Conservation (phyloP, 64 coral and sea anemone species). For the Catalaphyllia jardinei region DNA sequence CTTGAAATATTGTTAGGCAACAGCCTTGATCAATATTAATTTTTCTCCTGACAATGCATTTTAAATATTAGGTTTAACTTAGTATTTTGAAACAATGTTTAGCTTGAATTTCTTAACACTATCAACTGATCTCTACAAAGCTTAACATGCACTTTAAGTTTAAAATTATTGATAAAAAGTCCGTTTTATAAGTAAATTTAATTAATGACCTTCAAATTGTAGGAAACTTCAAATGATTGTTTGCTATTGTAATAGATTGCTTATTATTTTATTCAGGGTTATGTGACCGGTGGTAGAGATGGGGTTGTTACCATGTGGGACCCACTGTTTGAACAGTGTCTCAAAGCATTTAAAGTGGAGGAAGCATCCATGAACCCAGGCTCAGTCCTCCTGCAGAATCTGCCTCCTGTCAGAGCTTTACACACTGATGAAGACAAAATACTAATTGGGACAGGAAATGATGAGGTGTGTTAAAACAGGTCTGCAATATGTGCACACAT, state of each 20-base stretch:
- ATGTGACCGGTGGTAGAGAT: constrained; percentile 94
- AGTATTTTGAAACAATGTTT: too few species aligned
- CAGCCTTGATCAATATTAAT: too few species aligned
- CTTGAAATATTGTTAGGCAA: too few species aligned
- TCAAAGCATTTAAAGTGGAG: constrained; percentile 96
- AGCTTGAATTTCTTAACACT: too few species aligned
- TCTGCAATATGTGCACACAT: background rate
- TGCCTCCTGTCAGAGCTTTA: constrained; percentile 90
- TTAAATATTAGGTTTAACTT: too few species aligned
- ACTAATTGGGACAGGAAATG: constrained; percentile 94
- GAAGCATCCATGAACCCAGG: constrained; percentile 85
- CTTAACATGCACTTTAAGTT: too few species aligned
- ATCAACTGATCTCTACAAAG: too few species aligned
- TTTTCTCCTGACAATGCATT: too few species aligned
- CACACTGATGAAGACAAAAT: constrained; percentile 95
- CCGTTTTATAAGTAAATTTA: too few species aligned
- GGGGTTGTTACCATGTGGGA: constrained; percentile 98
- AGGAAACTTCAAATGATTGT: too few species aligned
- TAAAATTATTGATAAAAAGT: too few species aligned
- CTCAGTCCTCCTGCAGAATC: constrained; percentile 85
- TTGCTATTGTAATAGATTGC: background rate
- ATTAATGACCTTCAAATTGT: too few species aligned
- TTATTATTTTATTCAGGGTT: constrained; percentile 56
- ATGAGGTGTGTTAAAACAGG: constrained; percentile 70
- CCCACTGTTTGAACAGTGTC: constrained; percentile 88